Evolutionary conservation across 2,888 invertebrate species (phyloP).

Genomic region (Chydorus sphaericus): DNA sequence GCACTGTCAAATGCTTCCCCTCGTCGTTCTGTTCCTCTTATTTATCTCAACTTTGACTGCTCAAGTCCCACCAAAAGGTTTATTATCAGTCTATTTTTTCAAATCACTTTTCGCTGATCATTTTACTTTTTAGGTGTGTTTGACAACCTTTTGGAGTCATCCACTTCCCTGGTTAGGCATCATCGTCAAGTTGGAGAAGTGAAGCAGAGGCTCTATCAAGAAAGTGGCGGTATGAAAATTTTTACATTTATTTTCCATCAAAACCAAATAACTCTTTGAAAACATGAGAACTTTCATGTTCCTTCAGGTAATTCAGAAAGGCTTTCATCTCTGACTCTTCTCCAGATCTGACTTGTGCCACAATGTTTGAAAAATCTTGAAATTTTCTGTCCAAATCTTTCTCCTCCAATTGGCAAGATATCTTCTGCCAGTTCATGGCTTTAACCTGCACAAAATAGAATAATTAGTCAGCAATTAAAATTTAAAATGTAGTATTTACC

Average conservation of each 20-base stretch:
- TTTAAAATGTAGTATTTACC: slow-evolving; percentile 21
- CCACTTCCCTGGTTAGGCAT: too few relatives aligned
- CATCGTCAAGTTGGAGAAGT: too few relatives aligned
- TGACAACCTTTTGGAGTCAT: too few relatives aligned
- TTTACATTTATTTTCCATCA: slow-evolving; percentile 22
- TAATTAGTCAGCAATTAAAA: neutral
- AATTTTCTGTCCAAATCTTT: slow-evolving; percentile 19
- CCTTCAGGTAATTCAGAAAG: slow-evolving; percentile 55
- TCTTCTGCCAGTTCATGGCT: slow-evolving; percentile 71
- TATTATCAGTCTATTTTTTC: too few relatives aligned
- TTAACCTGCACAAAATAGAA: slow-evolving; percentile 37
- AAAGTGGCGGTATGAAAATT: too few relatives aligned
- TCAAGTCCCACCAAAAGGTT: too few relatives aligned
- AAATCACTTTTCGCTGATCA: too few relatives aligned
- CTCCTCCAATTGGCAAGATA: slow-evolving; percentile 58
- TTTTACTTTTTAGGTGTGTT: too few relatives aligned
- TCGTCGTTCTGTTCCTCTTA: too few relatives aligned
- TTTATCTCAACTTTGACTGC: too few relatives aligned
- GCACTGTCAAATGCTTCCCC: too few relatives aligned
- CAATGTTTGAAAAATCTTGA: neutral
- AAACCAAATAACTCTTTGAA: slow-evolving; percentile 71
- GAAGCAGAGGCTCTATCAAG: too few relatives aligned
- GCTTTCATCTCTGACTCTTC: slow-evolving; percentile 65
- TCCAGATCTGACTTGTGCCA: slow-evolving; percentile 32
- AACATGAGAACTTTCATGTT: slow-evolving; percentile 49